Evolutionary conservation across 1,140 invertebrate genomes (phyloP).

Genomic region (Thereuonema tuberculata): DNA sequence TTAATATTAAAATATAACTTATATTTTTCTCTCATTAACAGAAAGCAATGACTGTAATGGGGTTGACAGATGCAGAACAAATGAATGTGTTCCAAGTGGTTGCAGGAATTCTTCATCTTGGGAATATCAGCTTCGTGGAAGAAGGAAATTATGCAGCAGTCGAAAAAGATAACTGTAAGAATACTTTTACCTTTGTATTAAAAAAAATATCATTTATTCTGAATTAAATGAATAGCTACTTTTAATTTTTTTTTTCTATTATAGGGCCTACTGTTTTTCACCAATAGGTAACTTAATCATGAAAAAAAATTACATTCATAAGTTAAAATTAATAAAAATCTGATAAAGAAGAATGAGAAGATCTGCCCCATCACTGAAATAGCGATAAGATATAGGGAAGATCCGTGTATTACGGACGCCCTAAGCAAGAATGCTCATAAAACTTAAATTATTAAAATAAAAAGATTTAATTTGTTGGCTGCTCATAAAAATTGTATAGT

Average conservation of each 20-base stretch:
- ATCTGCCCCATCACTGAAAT: too few species aligned
- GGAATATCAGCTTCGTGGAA: constrained; percentile 48
- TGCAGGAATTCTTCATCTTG: constrained; percentile 52
- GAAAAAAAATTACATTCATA: too few species aligned
- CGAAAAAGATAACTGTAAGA: constrained; percentile 43
- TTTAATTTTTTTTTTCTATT: neutral
- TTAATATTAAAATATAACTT: neutral
- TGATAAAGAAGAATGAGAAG: too few species aligned
- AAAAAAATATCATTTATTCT: neutral
- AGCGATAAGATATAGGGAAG: too few species aligned
- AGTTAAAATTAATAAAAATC: too few species aligned
- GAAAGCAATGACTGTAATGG: constrained; percentile 52
- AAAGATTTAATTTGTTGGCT: too few species aligned
- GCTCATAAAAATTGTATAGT: too few species aligned
- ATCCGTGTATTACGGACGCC: too few species aligned
- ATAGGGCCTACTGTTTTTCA: neutral
- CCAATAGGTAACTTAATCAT: too few species aligned
- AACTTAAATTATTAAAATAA: too few species aligned
- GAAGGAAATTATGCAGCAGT: constrained; percentile 52
- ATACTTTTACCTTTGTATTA: constrained; percentile 4
- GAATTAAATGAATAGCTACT: neutral
- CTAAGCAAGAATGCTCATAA: too few species aligned
- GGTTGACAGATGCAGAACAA: constrained; percentile 41
- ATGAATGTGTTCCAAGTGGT: constrained; percentile 46
- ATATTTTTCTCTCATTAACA: constrained; percentile 25